Evolutionary conservation across 2,797 vertebrate species (phyloP).

Genomic region (Gobio occitaniae): DNA sequence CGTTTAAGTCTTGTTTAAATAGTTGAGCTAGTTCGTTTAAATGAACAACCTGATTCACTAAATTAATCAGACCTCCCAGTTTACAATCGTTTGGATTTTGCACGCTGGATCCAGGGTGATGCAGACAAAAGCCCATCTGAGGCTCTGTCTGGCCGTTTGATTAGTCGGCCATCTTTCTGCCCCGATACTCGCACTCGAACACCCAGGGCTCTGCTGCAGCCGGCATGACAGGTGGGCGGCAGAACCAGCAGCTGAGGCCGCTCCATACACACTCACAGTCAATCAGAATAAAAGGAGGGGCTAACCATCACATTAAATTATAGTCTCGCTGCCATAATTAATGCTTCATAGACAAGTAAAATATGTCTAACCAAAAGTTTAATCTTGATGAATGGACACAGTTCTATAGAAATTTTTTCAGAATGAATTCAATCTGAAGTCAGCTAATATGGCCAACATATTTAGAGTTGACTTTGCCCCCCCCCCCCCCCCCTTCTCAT

Average conservation of each 20-base stretch:
- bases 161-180: constrained; percentile 65
- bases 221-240: constrained; percentile 60
- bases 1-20: neutral
- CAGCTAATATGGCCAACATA: neutral
- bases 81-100: neutral
- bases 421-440: too few relatives aligned
- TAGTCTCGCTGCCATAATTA: neutral
- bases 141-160: constrained; percentile 66
- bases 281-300: constrained; percentile 9
- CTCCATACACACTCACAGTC: neutral
- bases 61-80: neutral
- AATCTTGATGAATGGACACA: neutral
- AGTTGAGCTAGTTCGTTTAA: neutral
- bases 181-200: constrained; percentile 61
- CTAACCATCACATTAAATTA: neutral
- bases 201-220: constrained; percentile 35
- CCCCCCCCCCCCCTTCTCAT: neutral
- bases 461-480: constrained; percentile 16
- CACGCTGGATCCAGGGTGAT: constrained; percentile 38
- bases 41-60: neutral
- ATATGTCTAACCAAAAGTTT: neutral
- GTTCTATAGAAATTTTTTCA: too few relatives aligned
- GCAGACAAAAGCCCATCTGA: constrained; percentile 65
- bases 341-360: neutral
- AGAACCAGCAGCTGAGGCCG: neutral